These are phyloP conservation scores for Phymorhynchus buccinoides DNA, from an alignment of 1,140 invertebrate genomes.

Conservation along the genomic window DNA sequence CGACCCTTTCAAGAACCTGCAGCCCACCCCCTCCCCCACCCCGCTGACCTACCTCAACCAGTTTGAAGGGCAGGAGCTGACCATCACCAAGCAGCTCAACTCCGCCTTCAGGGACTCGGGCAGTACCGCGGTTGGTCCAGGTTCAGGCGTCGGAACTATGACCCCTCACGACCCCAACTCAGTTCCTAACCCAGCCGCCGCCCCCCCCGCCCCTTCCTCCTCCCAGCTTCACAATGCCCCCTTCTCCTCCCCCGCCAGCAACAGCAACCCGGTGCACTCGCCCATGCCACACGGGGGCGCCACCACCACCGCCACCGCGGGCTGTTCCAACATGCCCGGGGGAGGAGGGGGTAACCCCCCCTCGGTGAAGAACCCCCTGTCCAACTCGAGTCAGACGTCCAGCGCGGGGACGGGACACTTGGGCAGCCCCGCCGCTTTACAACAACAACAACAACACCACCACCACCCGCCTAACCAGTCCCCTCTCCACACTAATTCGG, in stretches of 20 bases:
- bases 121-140: slow-evolving; percentile 31
- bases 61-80: slow-evolving; percentile 96
- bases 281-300: slow-evolving; percentile 31
- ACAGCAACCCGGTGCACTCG: slow-evolving; percentile 41
- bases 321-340: slow-evolving; percentile 30
- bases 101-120: slow-evolving; percentile 69
- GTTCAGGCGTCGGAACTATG: slow-evolving; percentile 19
- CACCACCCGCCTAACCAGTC: slow-evolving; percentile 54
- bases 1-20: slow-evolving; percentile 80
- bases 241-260: slow-evolving; percentile 36
- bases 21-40: slow-evolving; percentile 96
- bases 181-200: slow-evolving; percentile 56
- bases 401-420: slow-evolving; percentile 62
- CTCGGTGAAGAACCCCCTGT: slow-evolving; percentile 66
- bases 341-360: slow-evolving; percentile 52
- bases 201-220: slow-evolving; percentile 30
- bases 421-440: slow-evolving; percentile 58
- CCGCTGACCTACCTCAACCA: slow-evolving; percentile 96
- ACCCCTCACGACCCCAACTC: slow-evolving; percentile 44
- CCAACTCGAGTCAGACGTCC: slow-evolving; percentile 68
- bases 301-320: not conserved
- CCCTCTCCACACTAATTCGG: slow-evolving; percentile 59
- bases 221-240: slow-evolving; percentile 29
- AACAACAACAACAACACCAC: too few relatives aligned
- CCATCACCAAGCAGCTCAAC: slow-evolving; percentile 96